Evolutionary conservation across 1,140 invertebrate species (phyloP).

Genomic region (Pachypsylla venusta): DNA sequence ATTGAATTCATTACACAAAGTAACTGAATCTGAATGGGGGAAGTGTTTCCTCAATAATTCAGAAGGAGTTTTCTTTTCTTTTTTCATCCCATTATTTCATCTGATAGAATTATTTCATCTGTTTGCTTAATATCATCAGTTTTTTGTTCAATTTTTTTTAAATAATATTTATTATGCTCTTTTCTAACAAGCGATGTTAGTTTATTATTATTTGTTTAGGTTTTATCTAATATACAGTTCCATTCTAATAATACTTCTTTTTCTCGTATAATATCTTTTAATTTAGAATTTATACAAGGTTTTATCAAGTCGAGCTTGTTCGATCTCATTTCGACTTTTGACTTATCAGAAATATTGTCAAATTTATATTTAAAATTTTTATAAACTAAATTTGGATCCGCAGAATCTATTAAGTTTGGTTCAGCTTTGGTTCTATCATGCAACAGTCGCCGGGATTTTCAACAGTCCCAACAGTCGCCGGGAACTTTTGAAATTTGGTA

Average conservation of each 20-base stretch:
- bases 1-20: not conserved
- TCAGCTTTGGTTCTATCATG: too few species aligned
- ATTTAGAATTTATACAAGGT: not conserved
- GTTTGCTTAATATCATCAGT: not conserved
- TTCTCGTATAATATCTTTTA: not conserved
- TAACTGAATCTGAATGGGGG: not conserved
- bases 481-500: too few species aligned
- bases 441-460: too few species aligned
- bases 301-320: not conserved
- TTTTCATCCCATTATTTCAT: not conserved
- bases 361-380: not conserved
- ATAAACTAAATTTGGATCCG: too few species aligned
- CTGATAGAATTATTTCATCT: not conserved
- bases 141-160: not conserved
- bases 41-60: conserved; percentile 2
- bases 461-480: too few species aligned
- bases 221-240: not conserved
- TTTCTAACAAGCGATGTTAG: not conserved
- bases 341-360: not conserved
- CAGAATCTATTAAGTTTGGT: too few species aligned
- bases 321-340: not conserved
- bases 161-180: not conserved
- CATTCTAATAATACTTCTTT: not conserved
- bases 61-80: not conserved
- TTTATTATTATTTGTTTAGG: not conserved